A percentile compares a stretch with the other conserved stretches of the same genome.
phyloP scores from a whole-genome alignment of 23 tunicate genomes.

The Oikopleura dioica region DNA sequence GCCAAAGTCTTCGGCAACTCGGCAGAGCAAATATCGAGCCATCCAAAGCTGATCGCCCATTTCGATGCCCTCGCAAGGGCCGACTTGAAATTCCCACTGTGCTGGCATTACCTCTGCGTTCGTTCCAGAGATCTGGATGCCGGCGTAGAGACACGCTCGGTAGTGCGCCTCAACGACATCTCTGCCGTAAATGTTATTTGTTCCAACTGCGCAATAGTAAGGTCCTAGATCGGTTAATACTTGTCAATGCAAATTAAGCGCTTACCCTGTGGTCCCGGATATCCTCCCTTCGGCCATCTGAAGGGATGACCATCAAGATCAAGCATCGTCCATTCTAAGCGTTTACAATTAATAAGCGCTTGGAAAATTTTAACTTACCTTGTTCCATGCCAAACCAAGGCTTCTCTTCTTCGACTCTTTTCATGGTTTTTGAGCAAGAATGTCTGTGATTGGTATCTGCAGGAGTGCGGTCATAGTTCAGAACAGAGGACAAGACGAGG shows the following conservation, averaged over 20 bases:
- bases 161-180: conserved; percentile 92
- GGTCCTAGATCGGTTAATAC: no score
- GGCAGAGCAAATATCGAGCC: background rate
- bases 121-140: conserved; percentile 69
- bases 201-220: conserved; percentile 90
- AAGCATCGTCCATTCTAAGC: conserved; percentile 29
- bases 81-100: conserved; percentile 13
- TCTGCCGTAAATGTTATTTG: conserved; percentile 80
- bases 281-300: conserved; percentile 96
- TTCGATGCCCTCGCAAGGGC: background rate
- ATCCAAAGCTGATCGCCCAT: background rate
- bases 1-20: conserved; percentile 37
- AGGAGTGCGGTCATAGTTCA: background rate
- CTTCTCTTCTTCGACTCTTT: conserved; percentile 31
- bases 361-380: no score
- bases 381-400: conserved; percentile 99
- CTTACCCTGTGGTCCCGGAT: conserved; percentile 99
- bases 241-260: no score
- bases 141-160: conserved; percentile 83
- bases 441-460: conserved; percentile 73
- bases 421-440: conserved; percentile 35
- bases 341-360: no score
- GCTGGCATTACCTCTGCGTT: conserved; percentile 46
- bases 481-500: conserved; percentile 7
- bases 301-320: conserved; percentile 93